phyloP scores from a whole-genome alignment of 2,113 vertebrate genomes.

The Chaenocephalus aceratus region DNA sequence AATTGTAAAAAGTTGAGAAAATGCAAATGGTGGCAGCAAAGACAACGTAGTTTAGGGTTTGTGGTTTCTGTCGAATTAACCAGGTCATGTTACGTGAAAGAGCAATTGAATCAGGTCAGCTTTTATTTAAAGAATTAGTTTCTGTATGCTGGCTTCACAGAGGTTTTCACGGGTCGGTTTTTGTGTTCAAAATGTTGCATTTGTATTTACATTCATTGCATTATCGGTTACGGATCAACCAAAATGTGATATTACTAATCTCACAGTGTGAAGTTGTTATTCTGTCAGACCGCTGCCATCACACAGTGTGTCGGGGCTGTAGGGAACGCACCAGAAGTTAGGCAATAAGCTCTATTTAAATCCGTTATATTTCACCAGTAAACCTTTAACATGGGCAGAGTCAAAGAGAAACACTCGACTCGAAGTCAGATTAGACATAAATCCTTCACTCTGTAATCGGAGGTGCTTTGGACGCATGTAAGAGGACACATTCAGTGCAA shows the following conservation, averaged over 20 bases:
- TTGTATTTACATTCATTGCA: neutral
- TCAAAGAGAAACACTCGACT: slow-evolving; percentile 7
- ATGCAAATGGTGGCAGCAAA: no score
- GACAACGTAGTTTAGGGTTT: no score
- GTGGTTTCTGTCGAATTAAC: no score
- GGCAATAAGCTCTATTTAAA: neutral
- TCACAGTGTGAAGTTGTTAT: neutral
- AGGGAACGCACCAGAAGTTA: neutral
- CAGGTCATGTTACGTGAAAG: no score
- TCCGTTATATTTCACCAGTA: neutral
- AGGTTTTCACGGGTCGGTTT: neutral
- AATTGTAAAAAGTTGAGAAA: no score
- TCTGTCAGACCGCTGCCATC: neutral
- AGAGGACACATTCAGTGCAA: slow-evolving; percentile 17
- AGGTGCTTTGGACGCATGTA: slow-evolving; percentile 9
- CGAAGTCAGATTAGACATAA: slow-evolving; percentile 1
- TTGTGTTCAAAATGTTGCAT: neutral
- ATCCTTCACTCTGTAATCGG: neutral
- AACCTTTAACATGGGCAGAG: neutral
- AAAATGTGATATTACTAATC: fast-evolving
- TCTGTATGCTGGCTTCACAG: no score
- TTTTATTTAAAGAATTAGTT: no score
- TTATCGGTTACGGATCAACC: neutral
- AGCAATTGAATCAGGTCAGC: no score
- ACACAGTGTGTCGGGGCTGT: slow-evolving; percentile 21